Evolutionary conservation across 2,113 vertebrate species (phyloP), one percentile per base, ranked within the genome.

Genomic region (Sporophila hypoxantha): DNA sequence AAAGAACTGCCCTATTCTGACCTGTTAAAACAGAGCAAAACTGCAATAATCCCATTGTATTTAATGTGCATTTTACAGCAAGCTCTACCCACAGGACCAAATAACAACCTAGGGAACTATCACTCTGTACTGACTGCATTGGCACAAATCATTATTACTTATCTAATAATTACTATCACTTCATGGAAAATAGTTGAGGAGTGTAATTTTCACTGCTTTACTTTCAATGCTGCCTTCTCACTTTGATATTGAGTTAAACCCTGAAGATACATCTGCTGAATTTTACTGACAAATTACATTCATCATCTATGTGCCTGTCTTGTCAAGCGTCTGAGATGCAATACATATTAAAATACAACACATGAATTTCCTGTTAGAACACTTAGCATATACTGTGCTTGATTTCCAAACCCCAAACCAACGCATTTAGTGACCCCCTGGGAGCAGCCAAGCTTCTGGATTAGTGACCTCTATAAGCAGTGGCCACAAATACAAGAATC

Each of bases 1-100:
- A 42, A 95, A 93, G 85, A 95, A 94, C 89, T 93, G 90, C 70
- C 92, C 87, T 93, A 88, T 92, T 95, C 91, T 94, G 87, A 94
- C 90, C 80, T 91, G 80, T 91, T 96, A 93, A 92, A 96, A 92
- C 70, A 94, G 93, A 85, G 87, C 93, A 95, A 93, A 96, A 93
- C 90, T 92, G 82, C 91, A 94, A 80, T 85, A 95, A 96, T 88
- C 74, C 75, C 82, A 65, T 30, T 78, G 55, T 46, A 89, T 90
- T 96, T 95, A 89, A 78, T 41, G 53, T 49, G 67, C 17, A 12
- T 80, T 88, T 94, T 94, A 95, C 92, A 95, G 84, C 67, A 96
- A 74, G 69, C 20, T 94, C 57, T 95, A 91, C 83, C 74, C 92
- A 80, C 34, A 92, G 93, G 89, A 85, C 82, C 84, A 89, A 94